Evolutionary conservation across 2,888 invertebrate species (phyloP).

Genomic region (Ophion slaviceki): DNA sequence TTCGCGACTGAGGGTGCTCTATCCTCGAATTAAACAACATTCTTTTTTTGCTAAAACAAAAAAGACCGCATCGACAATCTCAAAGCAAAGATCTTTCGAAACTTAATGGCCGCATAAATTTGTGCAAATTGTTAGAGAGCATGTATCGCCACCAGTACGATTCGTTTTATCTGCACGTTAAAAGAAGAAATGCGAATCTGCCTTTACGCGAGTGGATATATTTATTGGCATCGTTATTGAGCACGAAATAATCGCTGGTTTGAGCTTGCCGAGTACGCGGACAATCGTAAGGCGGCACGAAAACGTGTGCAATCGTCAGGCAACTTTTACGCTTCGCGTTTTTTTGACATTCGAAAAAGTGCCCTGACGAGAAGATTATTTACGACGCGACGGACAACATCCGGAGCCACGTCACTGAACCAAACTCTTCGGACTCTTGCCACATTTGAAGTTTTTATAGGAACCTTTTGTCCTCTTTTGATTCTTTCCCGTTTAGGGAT

Average conservation of each 20-base stretch:
- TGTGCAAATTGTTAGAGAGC: not conserved
- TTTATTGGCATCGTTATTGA: not conserved
- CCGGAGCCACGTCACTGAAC: not conserved
- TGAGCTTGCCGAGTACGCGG: not conserved
- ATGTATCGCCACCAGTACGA: not conserved
- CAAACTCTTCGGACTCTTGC: not conserved
- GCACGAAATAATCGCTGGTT: not conserved
- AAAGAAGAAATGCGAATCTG: not conserved
- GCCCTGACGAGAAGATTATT: not conserved
- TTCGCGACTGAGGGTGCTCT: not conserved
- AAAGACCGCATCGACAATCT: not conserved
- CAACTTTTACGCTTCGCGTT: not conserved
- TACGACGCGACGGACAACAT: not conserved
- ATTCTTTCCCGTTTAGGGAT: not conserved
- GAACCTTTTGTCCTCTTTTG: not conserved
- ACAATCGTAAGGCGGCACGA: not conserved
- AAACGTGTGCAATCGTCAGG: not conserved
- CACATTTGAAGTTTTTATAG: not conserved
- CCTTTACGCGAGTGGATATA: not conserved
- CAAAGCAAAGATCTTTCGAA: not conserved
- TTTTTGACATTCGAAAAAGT: not conserved
- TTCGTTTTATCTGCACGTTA: not conserved
- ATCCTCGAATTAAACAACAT: not conserved
- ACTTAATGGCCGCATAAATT: not conserved
- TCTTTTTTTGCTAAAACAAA: not conserved